phyloP scores from a whole-genome alignment of 1,140 invertebrate species.

The Chionoecetes opilio region DNA sequence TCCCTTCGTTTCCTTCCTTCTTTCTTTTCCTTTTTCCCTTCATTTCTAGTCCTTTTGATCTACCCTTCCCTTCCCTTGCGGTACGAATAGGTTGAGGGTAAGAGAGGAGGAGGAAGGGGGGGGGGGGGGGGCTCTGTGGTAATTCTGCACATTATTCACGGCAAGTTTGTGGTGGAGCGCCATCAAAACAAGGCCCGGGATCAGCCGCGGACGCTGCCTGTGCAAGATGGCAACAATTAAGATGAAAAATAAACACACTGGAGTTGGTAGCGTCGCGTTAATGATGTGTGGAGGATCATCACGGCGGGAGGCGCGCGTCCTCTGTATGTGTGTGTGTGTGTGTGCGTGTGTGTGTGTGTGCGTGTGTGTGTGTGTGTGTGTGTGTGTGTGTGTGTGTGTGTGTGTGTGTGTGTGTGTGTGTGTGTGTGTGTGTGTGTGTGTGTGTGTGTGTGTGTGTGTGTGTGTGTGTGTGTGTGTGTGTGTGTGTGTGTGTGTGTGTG shows the following conservation, averaged over 20 bases:
- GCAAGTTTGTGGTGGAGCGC: slow-evolving; percentile 68
- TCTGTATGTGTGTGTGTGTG: not conserved
- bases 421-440: not conserved
- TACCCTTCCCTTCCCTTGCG: not conserved
- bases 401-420: not conserved
- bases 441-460: too few species aligned
- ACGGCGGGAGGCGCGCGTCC: slow-evolving; percentile 30
- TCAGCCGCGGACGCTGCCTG: slow-evolving; percentile 53
- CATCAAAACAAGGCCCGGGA: slow-evolving; percentile 74
- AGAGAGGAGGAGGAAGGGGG: not conserved
- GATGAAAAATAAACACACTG: slow-evolving; percentile 74
- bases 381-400: not conserved
- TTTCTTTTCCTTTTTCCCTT: not conserved
- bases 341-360: not conserved
- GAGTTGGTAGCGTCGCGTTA: slow-evolving; percentile 64
- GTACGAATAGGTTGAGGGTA: not conserved
- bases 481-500: too few species aligned
- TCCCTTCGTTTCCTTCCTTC: not conserved
- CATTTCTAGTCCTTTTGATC: too few species aligned
- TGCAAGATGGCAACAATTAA: slow-evolving; percentile 72
- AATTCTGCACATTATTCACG: slow-evolving; percentile 72
- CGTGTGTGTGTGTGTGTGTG: not conserved
- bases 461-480: too few species aligned
- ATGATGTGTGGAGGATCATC: slow-evolving; percentile 67
- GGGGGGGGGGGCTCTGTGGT: not conserved